Percentiles rank a stretch among this genome's conserved stretches.
Evolutionary conservation across 2,888 invertebrate species (phyloP).

Genomic region (Eudemis profundana): DNA sequence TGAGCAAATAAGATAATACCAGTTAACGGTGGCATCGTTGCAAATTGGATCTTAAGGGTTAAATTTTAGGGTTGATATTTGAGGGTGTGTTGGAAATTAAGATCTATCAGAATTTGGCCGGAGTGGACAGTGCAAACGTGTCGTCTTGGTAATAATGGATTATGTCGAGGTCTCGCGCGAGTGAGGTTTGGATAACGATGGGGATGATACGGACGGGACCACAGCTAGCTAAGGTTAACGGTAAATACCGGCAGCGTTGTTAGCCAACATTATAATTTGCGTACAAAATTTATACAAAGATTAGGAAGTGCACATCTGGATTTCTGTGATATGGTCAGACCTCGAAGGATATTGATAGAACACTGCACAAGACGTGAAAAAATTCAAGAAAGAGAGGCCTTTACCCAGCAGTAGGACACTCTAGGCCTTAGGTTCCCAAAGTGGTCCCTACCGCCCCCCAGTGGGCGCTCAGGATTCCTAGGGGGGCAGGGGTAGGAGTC

Average conservation of each 20-base stretch:
- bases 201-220: slow-evolving; percentile 6
- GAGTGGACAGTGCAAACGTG: slow-evolving; percentile 27
- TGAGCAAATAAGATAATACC: slow-evolving; percentile 69
- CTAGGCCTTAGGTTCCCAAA: too few species aligned
- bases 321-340: too few species aligned
- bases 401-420: too few species aligned
- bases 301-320: too few species aligned
- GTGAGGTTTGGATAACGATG: slow-evolving; percentile 10
- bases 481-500: too few species aligned
- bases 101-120: slow-evolving; percentile 16
- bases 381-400: too few species aligned
- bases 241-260: not conserved
- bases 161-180: slow-evolving; percentile 11
- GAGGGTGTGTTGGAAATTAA: slow-evolving; percentile 11
- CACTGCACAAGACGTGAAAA: too few species aligned
- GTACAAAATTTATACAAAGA: too few species aligned
- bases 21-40: slow-evolving; percentile 51
- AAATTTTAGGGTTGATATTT: not conserved
- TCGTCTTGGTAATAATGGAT: slow-evolving; percentile 19
- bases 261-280: too few species aligned
- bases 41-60: slow-evolving; percentile 45
- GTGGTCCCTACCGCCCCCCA: too few species aligned
- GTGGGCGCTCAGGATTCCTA: too few species aligned
- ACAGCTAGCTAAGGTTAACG: not conserved
- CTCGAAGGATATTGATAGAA: too few species aligned